These are phyloP conservation scores for Oceanodroma tethys DNA, from an alignment of 2,113 vertebrate species.

Conservation along the genomic window DNA sequence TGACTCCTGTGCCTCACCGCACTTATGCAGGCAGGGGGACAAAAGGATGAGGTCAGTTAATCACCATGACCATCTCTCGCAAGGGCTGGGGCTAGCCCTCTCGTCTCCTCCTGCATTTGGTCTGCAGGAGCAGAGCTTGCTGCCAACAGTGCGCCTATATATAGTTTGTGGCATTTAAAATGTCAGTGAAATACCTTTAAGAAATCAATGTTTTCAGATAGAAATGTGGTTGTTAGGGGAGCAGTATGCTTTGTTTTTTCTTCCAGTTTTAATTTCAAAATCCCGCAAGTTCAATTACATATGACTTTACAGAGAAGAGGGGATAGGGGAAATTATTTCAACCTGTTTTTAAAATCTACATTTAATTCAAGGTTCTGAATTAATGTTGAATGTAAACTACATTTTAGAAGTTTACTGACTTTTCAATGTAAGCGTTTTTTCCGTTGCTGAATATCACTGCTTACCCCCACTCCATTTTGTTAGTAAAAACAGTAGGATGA, in stretches of 20 bases:
- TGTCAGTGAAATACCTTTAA: neutral
- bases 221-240: neutral
- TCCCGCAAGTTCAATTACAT: neutral
- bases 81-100: neutral
- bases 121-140: neutral
- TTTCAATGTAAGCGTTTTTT: neutral
- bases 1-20: neutral
- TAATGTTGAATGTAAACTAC: neutral
- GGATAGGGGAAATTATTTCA: neutral
- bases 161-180: neutral
- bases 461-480: neutral
- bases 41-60: neutral
- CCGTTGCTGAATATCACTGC: neutral
- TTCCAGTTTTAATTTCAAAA: neutral
- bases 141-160: neutral
- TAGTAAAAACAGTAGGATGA: neutral
- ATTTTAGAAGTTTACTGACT: neutral
- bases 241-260: neutral
- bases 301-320: neutral
- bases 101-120: neutral
- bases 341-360: neutral
- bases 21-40: neutral
- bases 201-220: neutral
- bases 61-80: rapidly evolving
- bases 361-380: neutral